Evolutionary conservation across 2,797 vertebrate genomes (phyloP), one percentile per base, ranked within the genome.

Genomic region (Picus viridis): DNA sequence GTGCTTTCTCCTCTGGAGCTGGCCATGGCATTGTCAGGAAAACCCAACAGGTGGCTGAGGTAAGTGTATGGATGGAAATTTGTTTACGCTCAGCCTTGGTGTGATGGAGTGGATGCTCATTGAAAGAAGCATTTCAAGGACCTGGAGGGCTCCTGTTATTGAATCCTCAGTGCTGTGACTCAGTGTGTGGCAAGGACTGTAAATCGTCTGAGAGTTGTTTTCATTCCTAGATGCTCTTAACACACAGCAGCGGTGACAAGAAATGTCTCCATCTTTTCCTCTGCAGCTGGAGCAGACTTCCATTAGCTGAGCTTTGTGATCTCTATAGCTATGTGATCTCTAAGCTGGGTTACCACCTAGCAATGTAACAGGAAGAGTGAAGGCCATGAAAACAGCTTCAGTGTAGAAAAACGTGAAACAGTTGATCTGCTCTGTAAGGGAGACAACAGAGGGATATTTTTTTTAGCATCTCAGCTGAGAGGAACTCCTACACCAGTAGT

Each of bases 91-190:
- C 53, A 93, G 88, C 90, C 88, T 85, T 67, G 83, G 88, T 45
- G 88, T 93, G 94, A 94, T 93, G 90, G 88, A 95, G 94, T 93
- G 92, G 92, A 69, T 94, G 79, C 79, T 95, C 90, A 83, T 88
- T 92, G 93, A 92, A 94, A 96, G 88, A 54, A 94, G 88, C 86
- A 19, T 78, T 94, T 96, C 86, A 90, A 94, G 94, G 88, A 95
- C 92, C 90, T 87, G 90, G 75, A 96, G 84, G 94, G 89, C 79
- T 94, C 92, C 90, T 49, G 67, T 90, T 92, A 90, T 77, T 94
- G 88, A 94, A 95, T 89, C 90, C 84, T 90, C 76, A n/a, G 67
- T 36, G 79, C 87, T 73, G 64, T 92, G 82, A 83, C 90, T 94
- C 92, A 76, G 76, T 91, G 90, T 90, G 92, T 89, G 83, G 96